Base-by-base conservation (phyloP, 2,113 vertebrate genomes). In the Solenodon paradoxus region DNA sequence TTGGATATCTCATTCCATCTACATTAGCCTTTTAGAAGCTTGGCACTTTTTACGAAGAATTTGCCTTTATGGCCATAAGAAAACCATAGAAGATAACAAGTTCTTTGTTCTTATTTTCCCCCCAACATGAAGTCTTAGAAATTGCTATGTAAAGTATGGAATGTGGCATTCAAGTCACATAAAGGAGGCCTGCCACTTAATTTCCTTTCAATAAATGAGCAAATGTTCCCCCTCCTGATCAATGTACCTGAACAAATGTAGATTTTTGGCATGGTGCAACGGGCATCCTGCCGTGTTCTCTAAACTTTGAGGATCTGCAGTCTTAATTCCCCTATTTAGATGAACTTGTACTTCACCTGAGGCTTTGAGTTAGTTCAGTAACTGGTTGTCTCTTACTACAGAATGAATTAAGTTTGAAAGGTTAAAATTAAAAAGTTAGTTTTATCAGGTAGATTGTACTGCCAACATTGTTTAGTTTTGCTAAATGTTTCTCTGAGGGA, bases 201-300 rank as follows among this genome's bases (percentile, higher is more conserved):
- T 97, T 96, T 92, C 74, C 85, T 95, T 94, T 77, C 97, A 90
- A 47, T 94, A 96, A 95, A 88, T 49, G 88, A 69, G 81, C 90
- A 94, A n/a, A 95, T 95, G 96, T 96, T 98, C 78, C 68, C 40
- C 16, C 92, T 94, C 63, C 80, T 91, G 90, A 95, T 96, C 96
- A 85, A 71, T 15, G 88, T 92, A 90, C 92, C 95, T 64, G 69
- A 97, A 96, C 90, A 83, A 95, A 97, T 85, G 94, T n/a, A 13
- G 72, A n/a, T 45, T 61, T 86, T 72, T 4, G 0, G 55, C 80
- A 82, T 13, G 32, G 35, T 26, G 55, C 49, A 42, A 40, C 4
- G 75, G 79, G 77, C 22, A 30, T 66, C 92, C 90, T 92, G 90
- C n/a, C 0, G 96, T 40, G 96, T 53, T 84, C 68, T 69, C 81